Evolutionary conservation across 2,888 invertebrate species (phyloP).

Genomic region (Actias luna): DNA sequence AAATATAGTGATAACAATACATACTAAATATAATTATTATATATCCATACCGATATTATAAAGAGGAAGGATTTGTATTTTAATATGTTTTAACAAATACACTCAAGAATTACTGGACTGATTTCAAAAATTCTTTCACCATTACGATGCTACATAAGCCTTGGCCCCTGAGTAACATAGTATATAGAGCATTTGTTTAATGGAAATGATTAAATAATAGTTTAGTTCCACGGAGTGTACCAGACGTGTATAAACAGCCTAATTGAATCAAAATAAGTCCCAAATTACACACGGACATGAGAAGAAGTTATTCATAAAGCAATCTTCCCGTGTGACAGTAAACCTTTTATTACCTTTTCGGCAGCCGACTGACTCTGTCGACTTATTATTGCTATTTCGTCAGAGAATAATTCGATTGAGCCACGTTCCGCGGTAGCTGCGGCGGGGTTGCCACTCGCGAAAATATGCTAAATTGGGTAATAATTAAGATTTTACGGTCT

Average conservation of each 20-base stretch:
- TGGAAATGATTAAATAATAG: no score
- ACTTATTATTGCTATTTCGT: conserved; percentile 19
- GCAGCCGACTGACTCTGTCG: conserved; percentile 14
- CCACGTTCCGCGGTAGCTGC: conserved; percentile 18
- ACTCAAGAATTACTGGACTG: no score
- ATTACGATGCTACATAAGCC: no score
- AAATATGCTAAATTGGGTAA: background rate
- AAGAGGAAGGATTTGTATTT: no score
- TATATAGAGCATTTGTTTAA: no score
- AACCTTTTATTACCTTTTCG: conserved; percentile 25
- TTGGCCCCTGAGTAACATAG: no score
- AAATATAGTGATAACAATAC: no score
- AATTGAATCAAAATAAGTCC: background rate
- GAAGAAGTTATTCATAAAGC: conserved; percentile 27
- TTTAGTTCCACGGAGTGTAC: background rate
- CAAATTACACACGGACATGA: background rate
- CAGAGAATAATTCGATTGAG: conserved; percentile 37
- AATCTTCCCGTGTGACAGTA: conserved; percentile 29
- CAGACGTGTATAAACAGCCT: conserved; percentile 1
- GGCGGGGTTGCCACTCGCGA: conserved; percentile 12
- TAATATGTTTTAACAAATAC: no score
- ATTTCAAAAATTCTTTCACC: no score
- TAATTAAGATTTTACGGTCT: background rate
- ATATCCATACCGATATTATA: no score
- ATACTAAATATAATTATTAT: no score